Base-by-base conservation (phyloP, 2,113 vertebrate species). In the Podarcis raffonei region DNA sequence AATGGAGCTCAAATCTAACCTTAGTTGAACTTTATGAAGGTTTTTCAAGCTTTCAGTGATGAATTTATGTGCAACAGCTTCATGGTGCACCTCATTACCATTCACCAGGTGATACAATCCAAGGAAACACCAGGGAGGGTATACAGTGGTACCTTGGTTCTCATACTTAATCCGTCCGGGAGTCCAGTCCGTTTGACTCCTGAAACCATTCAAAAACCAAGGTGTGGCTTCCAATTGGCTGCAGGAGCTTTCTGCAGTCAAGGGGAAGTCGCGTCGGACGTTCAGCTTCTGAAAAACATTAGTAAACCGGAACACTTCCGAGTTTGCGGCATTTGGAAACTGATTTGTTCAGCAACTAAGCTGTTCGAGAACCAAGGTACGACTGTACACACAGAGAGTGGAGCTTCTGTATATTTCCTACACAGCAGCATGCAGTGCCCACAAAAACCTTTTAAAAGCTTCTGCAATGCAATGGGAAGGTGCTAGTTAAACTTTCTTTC, bases 1-100 rank as follows among this genome's bases (percentile, higher is more conserved):
- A 88, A 59, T 90, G 42, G 15, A 85, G 87, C 48, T 16, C 81
- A 78, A 90, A 37, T 66, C 83, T 80, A 20, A 59, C 30, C 83
- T 89, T 90, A 65, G 72, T 32, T 77, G 22, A 37, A 30, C 42
- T 35, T 30, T 6, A 25, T 57, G 22, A 69, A 77, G 35, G 3
- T 62, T 25, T 68, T 87, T 89, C 87, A 59, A 42, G 7, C 27
- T 37, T 32, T 9, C 25, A 25, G 7, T 53, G 82, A 65, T 78
- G 79, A 90, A 87, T 78, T 5, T 6, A 88, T 83, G 3, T 75
- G 62, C 5, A 83, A 37, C 3, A 87, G 84, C 18, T 6, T n/a
- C 90, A 69, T 20, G 12, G 87, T 81, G 15, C 9, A 30, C 16
- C 32, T 48, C 30, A 39, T 25, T 20, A 85, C 37, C 25, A 85